phyloP scores from a whole-genome alignment of 2,888 invertebrate genomes.

The Nephrocerus scutellatus region DNA sequence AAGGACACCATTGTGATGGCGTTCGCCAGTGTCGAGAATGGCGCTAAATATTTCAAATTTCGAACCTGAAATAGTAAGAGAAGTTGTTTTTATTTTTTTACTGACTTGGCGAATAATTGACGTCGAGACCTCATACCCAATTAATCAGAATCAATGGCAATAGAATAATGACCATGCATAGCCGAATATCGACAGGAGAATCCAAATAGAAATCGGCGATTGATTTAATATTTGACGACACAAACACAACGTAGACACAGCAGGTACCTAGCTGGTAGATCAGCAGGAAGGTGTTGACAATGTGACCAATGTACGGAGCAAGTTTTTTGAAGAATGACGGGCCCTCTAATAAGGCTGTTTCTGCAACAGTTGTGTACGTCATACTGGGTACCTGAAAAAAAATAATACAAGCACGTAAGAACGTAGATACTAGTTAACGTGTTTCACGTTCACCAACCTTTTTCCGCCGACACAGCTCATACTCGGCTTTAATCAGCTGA shows the following conservation, averaged over 20 bases:
- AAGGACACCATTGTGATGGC: conserved; percentile 75
- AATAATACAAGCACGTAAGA: neutral
- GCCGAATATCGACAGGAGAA: conserved; percentile 51
- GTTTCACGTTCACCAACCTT: no score
- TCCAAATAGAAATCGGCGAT: conserved; percentile 54
- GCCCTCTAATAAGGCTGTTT: conserved; percentile 70
- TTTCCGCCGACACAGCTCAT: conserved; percentile 55
- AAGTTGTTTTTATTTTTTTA: neutral
- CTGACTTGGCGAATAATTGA: neutral
- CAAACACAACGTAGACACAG: conserved; percentile 93
- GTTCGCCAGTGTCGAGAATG: conserved; percentile 85
- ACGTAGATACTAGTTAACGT: neutral
- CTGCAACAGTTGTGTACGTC: conserved; percentile 75
- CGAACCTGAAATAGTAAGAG: conserved; percentile 37
- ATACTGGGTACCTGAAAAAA: conserved; percentile 53
- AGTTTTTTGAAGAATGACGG: conserved; percentile 59
- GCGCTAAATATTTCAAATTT: conserved; percentile 80
- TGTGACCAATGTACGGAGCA: conserved; percentile 58
- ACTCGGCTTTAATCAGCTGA: conserved; percentile 59
- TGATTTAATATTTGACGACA: conserved; percentile 74
- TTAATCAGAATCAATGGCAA: conserved; percentile 71
- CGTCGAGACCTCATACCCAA: conserved; percentile 67
- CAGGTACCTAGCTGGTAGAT: conserved; percentile 93
- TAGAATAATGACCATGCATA: conserved; percentile 67
- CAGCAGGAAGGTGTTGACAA: conserved; percentile 67